phyloP scores from a whole-genome alignment of 2,888 invertebrate genomes.

The Gryllus longicercus region DNA sequence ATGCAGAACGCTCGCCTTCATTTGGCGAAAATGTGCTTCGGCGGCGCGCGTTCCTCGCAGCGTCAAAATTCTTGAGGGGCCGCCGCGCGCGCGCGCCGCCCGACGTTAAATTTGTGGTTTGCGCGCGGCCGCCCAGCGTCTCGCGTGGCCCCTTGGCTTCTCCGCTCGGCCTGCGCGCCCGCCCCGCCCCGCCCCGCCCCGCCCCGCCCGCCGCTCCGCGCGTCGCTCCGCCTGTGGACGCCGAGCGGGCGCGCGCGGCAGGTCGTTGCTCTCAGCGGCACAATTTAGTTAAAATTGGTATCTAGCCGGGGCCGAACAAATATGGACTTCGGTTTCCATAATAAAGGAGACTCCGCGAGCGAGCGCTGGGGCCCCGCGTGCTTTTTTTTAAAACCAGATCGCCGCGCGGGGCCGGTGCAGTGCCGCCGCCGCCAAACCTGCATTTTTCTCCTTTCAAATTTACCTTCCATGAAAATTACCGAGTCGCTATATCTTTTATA shows the following conservation, averaged over 20 bases:
- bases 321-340: slow-evolving; percentile 7
- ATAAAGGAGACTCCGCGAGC: slow-evolving; percentile 4
- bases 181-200: neutral
- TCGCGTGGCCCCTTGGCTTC: neutral
- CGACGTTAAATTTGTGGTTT: neutral
- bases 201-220: neutral
- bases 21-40: no score
- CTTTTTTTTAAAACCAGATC: slow-evolving; percentile 6
- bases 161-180: neutral
- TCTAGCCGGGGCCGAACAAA: slow-evolving; percentile 3
- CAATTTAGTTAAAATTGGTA: slow-evolving; percentile 8
- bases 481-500: slow-evolving; percentile 17
- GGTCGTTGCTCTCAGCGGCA: slow-evolving; percentile 1
- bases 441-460: slow-evolving; percentile 17
- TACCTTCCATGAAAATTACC: slow-evolving; percentile 17
- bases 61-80: neutral
- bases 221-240: neutral
- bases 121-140: neutral
- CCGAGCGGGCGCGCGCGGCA: neutral
- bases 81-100: neutral
- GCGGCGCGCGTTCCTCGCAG: slow-evolving; percentile 2
- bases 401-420: neutral
- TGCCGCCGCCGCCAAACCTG: neutral
- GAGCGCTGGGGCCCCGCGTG: neutral
- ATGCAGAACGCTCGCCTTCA: no score